Evolutionary conservation across 2,888 invertebrate species (phyloP).

Genomic region (Pomacea canaliculata): DNA sequence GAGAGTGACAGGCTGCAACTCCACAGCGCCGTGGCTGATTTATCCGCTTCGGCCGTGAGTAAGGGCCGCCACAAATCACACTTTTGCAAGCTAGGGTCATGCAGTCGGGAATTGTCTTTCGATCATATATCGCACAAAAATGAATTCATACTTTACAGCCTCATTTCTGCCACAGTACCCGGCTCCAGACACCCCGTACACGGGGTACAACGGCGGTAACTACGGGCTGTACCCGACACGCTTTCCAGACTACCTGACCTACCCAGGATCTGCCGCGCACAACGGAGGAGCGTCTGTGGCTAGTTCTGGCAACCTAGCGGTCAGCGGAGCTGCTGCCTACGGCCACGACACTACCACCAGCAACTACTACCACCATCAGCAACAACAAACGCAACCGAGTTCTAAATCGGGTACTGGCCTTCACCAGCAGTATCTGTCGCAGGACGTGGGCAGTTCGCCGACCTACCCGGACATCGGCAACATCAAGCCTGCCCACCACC

Average conservation of each 20-base stretch:
- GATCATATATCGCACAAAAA: conserved; percentile 55
- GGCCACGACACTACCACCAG: conserved; percentile 3
- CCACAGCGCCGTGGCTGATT: conserved; percentile 23
- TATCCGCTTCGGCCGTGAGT: conserved; percentile 47
- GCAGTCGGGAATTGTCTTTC: conserved; percentile 58
- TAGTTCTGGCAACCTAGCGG: conserved; percentile 19
- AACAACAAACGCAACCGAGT: neutral
- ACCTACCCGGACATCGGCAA: conserved; percentile 16
- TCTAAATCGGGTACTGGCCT: conserved; percentile 6
- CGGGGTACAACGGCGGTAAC: conserved; percentile 53
- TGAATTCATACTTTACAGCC: conserved; percentile 64
- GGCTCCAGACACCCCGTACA: conserved; percentile 54
- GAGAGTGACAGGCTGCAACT: conserved; percentile 31
- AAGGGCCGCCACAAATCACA: conserved; percentile 63
- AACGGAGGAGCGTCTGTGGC: conserved; percentile 1
- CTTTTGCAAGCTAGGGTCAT: conserved; percentile 57
- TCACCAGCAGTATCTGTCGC: conserved; percentile 16
- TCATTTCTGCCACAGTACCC: conserved; percentile 64
- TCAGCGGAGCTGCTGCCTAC: neutral
- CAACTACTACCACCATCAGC: conserved; percentile 25
- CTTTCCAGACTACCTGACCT: conserved; percentile 55
- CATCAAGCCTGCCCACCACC: conserved; percentile 5
- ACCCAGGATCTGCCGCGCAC: conserved; percentile 20
- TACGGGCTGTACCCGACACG: conserved; percentile 61
- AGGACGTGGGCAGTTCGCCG: conserved; percentile 8